Percentiles rank a stretch among this genome's conserved stretches.
These are phyloP conservation scores for Otus scops DNA, from an alignment of 2,797 vertebrate species.

Conservation along the genomic window DNA sequence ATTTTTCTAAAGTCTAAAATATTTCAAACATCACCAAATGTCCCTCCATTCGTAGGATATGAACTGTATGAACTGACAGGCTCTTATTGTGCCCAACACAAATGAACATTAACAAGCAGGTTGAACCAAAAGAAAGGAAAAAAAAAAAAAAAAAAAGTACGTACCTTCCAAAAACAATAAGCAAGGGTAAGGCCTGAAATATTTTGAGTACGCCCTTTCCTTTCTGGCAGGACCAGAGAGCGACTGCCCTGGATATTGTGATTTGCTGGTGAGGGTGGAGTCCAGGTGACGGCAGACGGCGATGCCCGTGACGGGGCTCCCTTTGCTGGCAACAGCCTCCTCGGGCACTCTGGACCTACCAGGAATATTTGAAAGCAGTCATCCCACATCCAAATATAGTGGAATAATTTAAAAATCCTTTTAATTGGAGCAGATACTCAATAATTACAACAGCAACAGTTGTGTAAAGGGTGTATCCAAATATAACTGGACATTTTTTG, in stretches of 20 bases:
- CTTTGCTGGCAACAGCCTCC: background rate
- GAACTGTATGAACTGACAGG: background rate
- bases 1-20: background rate
- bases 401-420: background rate
- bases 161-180: slow-evolving; percentile 36
- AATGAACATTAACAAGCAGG: background rate
- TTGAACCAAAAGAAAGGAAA: background rate
- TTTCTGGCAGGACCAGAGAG: slow-evolving; percentile 17
- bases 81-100: background rate
- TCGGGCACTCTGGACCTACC: background rate
- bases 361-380: background rate
- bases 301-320: background rate
- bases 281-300: background rate
- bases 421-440: background rate
- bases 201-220: slow-evolving; percentile 56
- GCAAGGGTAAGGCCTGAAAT: slow-evolving; percentile 33
- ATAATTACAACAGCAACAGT: background rate
- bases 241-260: background rate
- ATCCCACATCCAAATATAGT: background rate
- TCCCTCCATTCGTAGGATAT: rapidly evolving
- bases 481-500: background rate
- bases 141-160: background rate
- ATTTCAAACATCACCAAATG: background rate
- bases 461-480: background rate
- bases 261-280: background rate